Evolutionary conservation across 2,797 vertebrate genomes (phyloP).

Genomic region (Australoheros facetus): DNA sequence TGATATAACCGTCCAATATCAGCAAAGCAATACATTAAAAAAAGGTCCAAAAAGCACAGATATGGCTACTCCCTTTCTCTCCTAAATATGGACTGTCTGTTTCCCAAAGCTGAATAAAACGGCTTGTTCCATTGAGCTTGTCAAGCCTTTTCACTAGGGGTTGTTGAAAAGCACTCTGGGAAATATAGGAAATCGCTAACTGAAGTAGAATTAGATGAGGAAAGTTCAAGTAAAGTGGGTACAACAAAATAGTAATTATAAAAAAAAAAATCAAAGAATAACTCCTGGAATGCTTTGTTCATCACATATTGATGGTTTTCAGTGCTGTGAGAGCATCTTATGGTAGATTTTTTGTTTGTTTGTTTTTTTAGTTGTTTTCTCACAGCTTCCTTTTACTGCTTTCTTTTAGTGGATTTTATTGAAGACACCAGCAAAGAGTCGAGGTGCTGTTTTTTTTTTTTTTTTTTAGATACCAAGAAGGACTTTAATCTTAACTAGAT

Average conservation of each 20-base stretch:
- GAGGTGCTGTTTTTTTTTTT: neutral
- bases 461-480: neutral
- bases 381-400: neutral
- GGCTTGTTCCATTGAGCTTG: conserved; percentile 36
- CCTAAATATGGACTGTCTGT: conserved; percentile 5
- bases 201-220: conserved; percentile 48
- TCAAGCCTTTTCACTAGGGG: conserved; percentile 23
- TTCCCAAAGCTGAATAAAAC: conserved; percentile 33
- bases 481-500: conserved; percentile 1
- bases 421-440: conserved; percentile 9
- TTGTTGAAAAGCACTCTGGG: conserved; percentile 59
- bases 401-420: conserved; percentile 26
- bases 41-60: neutral
- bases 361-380: conserved; percentile 6
- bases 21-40: neutral
- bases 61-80: neutral
- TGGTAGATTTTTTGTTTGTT: neutral
- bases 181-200: conserved; percentile 70
- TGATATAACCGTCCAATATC: neutral
- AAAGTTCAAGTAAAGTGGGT: conserved; percentile 42
- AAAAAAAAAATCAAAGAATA: conserved; percentile 44
- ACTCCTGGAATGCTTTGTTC: conserved; percentile 51
- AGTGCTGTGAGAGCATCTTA: conserved; percentile 1
- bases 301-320: conserved; percentile 46
- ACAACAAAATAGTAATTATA: conserved; percentile 57